A percentile compares a stretch with the other conserved stretches of the same genome.
These are phyloP conservation scores for Camponotus pennsylvanicus DNA, from an alignment of 1,140 invertebrate species.

Conservation along the genomic window DNA sequence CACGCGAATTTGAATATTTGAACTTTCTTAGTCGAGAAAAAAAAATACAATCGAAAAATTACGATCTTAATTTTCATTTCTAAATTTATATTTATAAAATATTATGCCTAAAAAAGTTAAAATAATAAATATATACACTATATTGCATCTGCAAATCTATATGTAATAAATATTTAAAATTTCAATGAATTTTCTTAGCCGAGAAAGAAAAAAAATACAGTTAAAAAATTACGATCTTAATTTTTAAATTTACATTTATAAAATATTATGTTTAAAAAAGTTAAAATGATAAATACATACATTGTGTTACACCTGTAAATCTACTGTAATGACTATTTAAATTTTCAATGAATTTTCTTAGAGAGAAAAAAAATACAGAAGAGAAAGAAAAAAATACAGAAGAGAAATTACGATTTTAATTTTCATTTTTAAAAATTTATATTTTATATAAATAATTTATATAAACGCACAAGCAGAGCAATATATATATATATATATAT, in stretches of 20 bases:
- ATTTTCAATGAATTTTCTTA: no score
- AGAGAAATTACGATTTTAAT: no score
- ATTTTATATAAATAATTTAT: background rate
- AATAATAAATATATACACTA: no score
- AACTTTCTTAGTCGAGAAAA: background rate
- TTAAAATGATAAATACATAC: no score
- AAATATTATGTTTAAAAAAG: no score
- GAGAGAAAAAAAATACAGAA: background rate
- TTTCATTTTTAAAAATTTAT: no score
- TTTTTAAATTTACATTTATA: background rate
- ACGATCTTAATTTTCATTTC: background rate
- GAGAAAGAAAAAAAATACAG: background rate
- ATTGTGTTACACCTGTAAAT: no score
- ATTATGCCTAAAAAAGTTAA: no score
- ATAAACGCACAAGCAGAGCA: background rate
- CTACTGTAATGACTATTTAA: no score
- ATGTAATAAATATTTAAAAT: background rate
- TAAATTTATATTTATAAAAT: no score
- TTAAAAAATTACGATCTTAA: background rate
- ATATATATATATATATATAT: conserved; percentile 1
- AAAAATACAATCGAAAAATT: background rate
- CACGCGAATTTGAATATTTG: background rate
- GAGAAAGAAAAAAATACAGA: no score
- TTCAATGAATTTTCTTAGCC: background rate
- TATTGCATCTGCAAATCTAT: no score